phyloP scores from a whole-genome alignment of 2,888 invertebrate genomes.

The Rotaria socialis region DNA sequence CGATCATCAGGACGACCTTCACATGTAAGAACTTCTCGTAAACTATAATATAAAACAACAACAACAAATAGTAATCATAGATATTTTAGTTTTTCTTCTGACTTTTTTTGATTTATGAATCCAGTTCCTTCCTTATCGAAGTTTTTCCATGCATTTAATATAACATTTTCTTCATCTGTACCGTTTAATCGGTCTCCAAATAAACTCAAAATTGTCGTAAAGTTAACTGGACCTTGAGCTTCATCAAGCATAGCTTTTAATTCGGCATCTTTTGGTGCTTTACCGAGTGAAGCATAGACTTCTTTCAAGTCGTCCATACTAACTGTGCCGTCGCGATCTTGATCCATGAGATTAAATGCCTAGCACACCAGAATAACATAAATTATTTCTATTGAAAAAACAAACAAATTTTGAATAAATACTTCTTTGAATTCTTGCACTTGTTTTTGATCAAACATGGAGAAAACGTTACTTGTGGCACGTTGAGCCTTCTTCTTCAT shows the following conservation, averaged over 20 bases:
- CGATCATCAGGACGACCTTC: conserved; percentile 35
- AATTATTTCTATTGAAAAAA: no score
- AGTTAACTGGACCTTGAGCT: conserved; percentile 58
- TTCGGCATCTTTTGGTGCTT: conserved; percentile 53
- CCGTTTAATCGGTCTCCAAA: conserved; percentile 61
- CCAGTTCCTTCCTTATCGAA: conserved; percentile 59
- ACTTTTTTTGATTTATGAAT: conserved; percentile 34
- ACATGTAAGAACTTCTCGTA: conserved; percentile 33
- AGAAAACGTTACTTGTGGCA: conserved; percentile 62
- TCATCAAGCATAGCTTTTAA: conserved; percentile 59
- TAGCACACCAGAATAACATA: background rate
- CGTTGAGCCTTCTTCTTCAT: conserved; percentile 53
- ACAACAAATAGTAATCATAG: background rate
- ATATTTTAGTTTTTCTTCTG: background rate
- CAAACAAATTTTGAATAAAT: background rate
- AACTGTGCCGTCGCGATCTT: conserved; percentile 63
- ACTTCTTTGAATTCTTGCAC: conserved; percentile 64
- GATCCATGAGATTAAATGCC: conserved; percentile 64
- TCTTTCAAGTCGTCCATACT: conserved; percentile 62
- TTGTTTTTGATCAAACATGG: conserved; percentile 63
- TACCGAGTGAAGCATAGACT: conserved; percentile 62
- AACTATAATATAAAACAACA: background rate
- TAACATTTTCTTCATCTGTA: conserved; percentile 62
- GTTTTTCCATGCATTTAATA: conserved; percentile 63
- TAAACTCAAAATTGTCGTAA: conserved; percentile 59